Evolutionary conservation across 2,797 vertebrate genomes (phyloP).

Genomic region (Argentina silus): DNA sequence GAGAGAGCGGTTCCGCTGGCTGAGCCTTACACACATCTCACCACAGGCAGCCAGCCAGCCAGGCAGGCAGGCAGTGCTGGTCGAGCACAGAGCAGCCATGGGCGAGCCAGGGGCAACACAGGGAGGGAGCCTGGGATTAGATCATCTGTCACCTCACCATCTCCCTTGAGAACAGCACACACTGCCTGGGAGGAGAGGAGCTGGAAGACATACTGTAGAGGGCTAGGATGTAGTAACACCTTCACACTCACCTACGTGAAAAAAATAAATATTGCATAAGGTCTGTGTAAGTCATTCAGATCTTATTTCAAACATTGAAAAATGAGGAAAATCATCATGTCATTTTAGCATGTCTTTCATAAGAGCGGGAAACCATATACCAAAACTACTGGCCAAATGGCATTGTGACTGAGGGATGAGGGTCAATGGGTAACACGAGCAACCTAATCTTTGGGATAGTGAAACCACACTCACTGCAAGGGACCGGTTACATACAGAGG

Average conservation of each 20-base stretch:
- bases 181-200: conserved; percentile 49
- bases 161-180: conserved; percentile 16
- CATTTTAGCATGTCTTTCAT: too few species aligned
- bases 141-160: conserved; percentile 36
- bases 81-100: conserved; percentile 26
- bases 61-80: not conserved
- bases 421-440: too few species aligned
- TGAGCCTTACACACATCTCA: conserved; percentile 34
- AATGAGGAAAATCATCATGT: too few species aligned
- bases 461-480: too few species aligned
- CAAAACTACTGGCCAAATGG: too few species aligned
- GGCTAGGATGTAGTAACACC: not conserved
- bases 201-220: conserved; percentile 39
- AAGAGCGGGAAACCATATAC: too few species aligned
- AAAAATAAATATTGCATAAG: not conserved
- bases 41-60: conserved; percentile 23
- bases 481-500: too few species aligned
- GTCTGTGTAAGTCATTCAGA: not conserved
- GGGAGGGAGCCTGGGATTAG: conserved; percentile 19
- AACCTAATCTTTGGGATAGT: too few species aligned
- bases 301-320: not conserved
- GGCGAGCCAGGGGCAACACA: conserved; percentile 26
- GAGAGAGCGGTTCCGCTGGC: conserved; percentile 27
- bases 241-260: not conserved
- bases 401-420: too few species aligned